Percentiles rank a stretch among this genome's conserved stretches.
Evolutionary conservation across 2,113 vertebrate species (phyloP).

Genomic region (Mugil cephalus): DNA sequence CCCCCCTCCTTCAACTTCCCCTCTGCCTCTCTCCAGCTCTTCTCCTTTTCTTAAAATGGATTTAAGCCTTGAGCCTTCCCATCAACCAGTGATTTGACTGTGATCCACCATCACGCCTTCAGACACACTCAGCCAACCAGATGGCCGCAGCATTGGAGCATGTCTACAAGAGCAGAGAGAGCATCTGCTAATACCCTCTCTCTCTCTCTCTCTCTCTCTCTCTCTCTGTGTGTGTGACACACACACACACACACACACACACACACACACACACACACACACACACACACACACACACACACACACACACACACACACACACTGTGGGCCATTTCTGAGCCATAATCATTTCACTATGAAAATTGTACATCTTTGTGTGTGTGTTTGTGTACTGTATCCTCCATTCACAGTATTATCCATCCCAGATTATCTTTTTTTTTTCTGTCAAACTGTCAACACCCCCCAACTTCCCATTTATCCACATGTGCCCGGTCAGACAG

Average conservation of each 20-base stretch:
- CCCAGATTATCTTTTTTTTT: constrained; percentile 53
- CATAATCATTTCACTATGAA: not conserved
- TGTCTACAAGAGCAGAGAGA: constrained; percentile 55
- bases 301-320: not conserved
- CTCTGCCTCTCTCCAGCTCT: constrained; percentile 8
- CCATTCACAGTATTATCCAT: constrained; percentile 17
- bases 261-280: constrained; percentile 8
- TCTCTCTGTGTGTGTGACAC: constrained; percentile 14
- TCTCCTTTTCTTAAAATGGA: constrained; percentile 47
- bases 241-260: constrained; percentile 22
- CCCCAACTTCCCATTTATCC: not conserved
- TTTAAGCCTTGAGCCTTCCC: constrained; percentile 54
- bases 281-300: not conserved
- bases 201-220: constrained; percentile 6
- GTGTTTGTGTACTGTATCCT: not conserved
- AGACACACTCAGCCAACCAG: constrained; percentile 70
- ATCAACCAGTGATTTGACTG: constrained; percentile 54
- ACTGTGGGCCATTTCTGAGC: not conserved
- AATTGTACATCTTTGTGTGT: not conserved
- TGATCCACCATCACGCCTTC: constrained; percentile 47
- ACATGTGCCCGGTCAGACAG: constrained; percentile 18
- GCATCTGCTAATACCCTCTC: constrained; percentile 67
- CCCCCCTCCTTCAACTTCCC: not conserved
- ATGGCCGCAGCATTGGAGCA: constrained; percentile 74
- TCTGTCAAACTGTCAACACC: constrained; percentile 42